phyloP scores from a whole-genome alignment of 2,797 vertebrate genomes.

The Gastrophryne carolinensis region DNA sequence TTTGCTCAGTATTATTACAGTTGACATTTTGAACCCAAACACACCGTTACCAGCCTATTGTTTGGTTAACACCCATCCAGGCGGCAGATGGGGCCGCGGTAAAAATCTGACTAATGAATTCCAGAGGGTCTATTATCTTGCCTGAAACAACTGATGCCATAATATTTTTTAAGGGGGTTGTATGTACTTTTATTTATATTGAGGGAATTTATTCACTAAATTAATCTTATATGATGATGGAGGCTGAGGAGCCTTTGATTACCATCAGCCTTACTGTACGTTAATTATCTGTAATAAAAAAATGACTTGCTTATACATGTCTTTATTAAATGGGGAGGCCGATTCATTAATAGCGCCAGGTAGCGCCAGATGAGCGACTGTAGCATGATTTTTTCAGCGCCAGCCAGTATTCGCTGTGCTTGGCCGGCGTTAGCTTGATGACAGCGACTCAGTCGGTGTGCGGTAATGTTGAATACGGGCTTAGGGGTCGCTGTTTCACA shows the following conservation, averaged over 20 bases:
- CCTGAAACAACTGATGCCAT: conserved; percentile 6
- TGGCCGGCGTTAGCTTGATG: no score
- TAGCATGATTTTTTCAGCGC: no score
- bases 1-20: no score
- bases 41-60: background rate
- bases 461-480: no score
- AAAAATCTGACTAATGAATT: conserved; percentile 10
- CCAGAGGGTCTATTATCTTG: conserved; percentile 30
- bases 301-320: no score
- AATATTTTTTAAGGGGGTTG: conserved; percentile 27
- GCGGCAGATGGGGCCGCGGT: conserved; percentile 30
- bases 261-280: background rate
- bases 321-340: no score
- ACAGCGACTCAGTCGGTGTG: no score
- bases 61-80: background rate
- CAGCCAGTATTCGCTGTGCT: no score
- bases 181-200: conserved; percentile 58
- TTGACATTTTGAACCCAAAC: no score
- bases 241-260: background rate
- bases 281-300: background rate
- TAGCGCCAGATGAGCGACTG: no score
- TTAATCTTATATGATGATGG: conserved; percentile 51
- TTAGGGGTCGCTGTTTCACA: no score
- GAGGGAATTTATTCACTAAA: conserved; percentile 57
- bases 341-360: no score